Evolutionary conservation across 2,797 vertebrate species (phyloP).

Genomic region (Acipenser oxyrinchus): DNA sequence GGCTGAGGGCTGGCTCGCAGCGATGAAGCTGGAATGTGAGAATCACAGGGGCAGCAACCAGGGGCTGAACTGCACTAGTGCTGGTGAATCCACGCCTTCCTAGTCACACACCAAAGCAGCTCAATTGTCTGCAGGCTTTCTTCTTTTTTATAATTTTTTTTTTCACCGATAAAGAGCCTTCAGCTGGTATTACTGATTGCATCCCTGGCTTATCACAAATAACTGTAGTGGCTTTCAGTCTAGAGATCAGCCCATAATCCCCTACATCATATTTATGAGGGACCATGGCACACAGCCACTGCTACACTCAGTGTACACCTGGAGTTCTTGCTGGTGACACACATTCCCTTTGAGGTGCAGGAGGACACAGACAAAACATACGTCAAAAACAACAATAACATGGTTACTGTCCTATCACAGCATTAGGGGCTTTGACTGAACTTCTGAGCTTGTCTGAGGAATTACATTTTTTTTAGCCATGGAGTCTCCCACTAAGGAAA

Average conservation of each 20-base stretch:
- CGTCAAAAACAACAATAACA: slow-evolving; percentile 20
- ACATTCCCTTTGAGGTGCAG: slow-evolving; percentile 33
- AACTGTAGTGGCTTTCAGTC: slow-evolving; percentile 17
- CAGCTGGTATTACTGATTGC: slow-evolving; percentile 23
- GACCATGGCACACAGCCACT: slow-evolving; percentile 20
- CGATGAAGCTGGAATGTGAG: background rate
- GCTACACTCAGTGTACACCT: slow-evolving; percentile 25
- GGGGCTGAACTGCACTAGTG: background rate
- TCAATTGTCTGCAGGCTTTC: background rate
- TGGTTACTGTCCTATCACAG: slow-evolving; percentile 22
- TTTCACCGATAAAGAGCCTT: slow-evolving; percentile 13
- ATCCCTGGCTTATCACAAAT: slow-evolving; percentile 7
- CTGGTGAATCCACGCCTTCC: background rate
- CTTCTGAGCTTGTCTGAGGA: slow-evolving; percentile 10
- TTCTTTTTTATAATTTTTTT: background rate
- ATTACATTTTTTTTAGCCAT: slow-evolving; percentile 59
- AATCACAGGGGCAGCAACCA: background rate
- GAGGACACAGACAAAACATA: slow-evolving; percentile 7
- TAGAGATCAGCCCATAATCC: slow-evolving; percentile 26
- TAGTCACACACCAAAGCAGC: background rate
- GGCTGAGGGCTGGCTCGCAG: background rate
- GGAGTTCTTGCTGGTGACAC: slow-evolving; percentile 3
- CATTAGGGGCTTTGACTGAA: slow-evolving; percentile 24
- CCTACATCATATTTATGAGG: background rate
- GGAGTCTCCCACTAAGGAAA: slow-evolving; percentile 97